Conservation (phyloP, 1,140 invertebrate species). For the Uloborus diversus region DNA sequence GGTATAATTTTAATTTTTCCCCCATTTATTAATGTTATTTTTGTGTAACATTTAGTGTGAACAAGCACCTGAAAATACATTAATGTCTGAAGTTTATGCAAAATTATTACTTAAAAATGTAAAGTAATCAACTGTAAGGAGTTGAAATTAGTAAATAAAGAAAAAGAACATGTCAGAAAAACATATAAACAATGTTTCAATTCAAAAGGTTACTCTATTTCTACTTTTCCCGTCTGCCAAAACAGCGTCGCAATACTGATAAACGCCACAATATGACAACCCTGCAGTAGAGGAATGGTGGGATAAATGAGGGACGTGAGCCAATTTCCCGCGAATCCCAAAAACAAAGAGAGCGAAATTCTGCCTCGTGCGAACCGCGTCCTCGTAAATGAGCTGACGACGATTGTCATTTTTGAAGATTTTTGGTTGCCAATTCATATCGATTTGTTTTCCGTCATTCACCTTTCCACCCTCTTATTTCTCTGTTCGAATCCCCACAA, state of each 20-base stretch:
- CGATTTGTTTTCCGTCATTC: slow-evolving; percentile 14
- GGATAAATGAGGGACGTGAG: slow-evolving; percentile 52
- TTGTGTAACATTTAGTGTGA: too few species aligned
- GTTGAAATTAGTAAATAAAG: too few species aligned
- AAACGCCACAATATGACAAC: slow-evolving; percentile 1
- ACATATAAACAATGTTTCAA: too few species aligned
- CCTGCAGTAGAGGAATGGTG: not conserved
- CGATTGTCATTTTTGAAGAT: slow-evolving; percentile 33
- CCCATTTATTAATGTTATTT: too few species aligned
- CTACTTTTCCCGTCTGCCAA: not conserved
- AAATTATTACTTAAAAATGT: too few species aligned
- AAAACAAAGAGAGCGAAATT: slow-evolving; percentile 14
- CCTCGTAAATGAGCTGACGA: slow-evolving; percentile 16
- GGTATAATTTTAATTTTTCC: too few species aligned
- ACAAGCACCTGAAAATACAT: too few species aligned
- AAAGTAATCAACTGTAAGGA: too few species aligned
- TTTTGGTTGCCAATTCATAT: slow-evolving; percentile 50
- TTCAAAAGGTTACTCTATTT: too few species aligned
- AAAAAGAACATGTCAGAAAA: too few species aligned
- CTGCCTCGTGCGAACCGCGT: not conserved
- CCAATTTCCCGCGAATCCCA: slow-evolving; percentile 28
- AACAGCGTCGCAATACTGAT: not conserved
- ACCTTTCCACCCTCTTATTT: not conserved
- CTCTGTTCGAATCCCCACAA: too few species aligned
- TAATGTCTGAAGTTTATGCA: too few species aligned